phyloP scores from a whole-genome alignment of 2,797 vertebrate genomes.

The Anas bernieri region DNA sequence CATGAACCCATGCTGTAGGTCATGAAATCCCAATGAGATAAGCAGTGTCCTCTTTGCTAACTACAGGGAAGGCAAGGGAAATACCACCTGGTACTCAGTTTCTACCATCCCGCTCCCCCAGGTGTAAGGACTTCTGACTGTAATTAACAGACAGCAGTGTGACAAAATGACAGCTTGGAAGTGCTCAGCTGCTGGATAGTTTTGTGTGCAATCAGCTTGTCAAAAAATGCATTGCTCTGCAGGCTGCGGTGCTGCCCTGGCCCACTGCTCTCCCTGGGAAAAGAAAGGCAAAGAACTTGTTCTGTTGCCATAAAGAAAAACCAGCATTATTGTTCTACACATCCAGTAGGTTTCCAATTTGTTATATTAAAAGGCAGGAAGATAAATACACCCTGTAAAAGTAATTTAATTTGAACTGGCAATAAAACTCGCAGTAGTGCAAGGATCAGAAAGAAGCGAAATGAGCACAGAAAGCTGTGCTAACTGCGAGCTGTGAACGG shows the following conservation, averaged over 20 bases:
- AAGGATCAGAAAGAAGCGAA: not conserved
- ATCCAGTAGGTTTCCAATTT: not conserved
- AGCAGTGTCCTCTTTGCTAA: not conserved
- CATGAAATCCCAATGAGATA: not conserved
- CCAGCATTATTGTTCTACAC: not conserved
- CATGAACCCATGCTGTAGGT: not conserved
- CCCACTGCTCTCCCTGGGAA: not conserved
- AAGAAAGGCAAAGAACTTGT: not conserved
- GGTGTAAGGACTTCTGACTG: not conserved
- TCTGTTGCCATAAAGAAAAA: not conserved
- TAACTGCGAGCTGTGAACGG: not conserved
- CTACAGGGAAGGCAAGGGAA: not conserved
- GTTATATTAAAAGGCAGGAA: not conserved
- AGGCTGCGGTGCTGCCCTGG: not conserved
- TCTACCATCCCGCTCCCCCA: not conserved
- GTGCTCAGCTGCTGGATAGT: not conserved
- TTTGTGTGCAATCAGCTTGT: not conserved
- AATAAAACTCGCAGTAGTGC: not conserved
- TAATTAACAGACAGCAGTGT: not conserved
- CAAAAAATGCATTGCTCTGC: not conserved
- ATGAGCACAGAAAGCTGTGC: not conserved
- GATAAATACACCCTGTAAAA: slow-evolving; percentile 14
- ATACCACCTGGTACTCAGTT: not conserved
- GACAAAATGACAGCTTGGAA: not conserved
- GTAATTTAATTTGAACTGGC: not conserved